These are phyloP conservation scores for Bergia puertoricense DNA, from an alignment of 92 coral and sea anemone genomes.

Conservation along the genomic window DNA sequence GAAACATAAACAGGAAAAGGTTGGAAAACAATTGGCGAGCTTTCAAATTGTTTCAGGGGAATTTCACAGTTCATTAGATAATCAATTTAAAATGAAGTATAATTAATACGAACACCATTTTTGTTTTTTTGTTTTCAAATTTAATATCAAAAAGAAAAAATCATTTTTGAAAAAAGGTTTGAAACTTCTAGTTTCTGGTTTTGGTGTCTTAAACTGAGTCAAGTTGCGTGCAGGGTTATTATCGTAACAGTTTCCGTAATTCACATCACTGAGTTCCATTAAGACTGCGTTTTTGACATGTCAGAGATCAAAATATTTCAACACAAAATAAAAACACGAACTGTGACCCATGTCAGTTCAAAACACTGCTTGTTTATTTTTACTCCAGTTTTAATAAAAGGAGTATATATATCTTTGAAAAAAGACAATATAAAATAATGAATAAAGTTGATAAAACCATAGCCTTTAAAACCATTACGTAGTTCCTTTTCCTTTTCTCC, in stretches of 20 bases:
- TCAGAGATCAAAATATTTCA: not conserved
- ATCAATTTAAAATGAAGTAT: not conserved
- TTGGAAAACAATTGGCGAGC: slow-evolving; percentile 16
- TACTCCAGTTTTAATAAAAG: not conserved
- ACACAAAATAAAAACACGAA: not conserved
- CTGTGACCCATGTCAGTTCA: not conserved
- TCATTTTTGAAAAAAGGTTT: not conserved
- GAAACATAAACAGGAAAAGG: slow-evolving; percentile 37
- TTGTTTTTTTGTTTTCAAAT: slow-evolving; percentile 11
- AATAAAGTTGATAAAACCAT: not conserved
- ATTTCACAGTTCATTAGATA: slow-evolving; percentile 5
- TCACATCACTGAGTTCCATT: too few relatives aligned
- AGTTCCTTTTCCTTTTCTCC: slow-evolving; percentile 18
- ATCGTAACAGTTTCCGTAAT: too few relatives aligned
- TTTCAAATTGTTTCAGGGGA: slow-evolving; percentile 26
- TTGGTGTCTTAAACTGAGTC: not conserved
- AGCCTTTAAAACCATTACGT: not conserved
- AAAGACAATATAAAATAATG: too few relatives aligned
- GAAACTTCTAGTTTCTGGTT: not conserved
- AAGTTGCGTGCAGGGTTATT: not conserved
- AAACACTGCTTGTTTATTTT: not conserved
- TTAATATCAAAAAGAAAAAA: not conserved
- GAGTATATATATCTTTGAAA: too few relatives aligned
- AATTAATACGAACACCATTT: not conserved
- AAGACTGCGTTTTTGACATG: not conserved